These are phyloP conservation scores for Platynereis dumerilii DNA, from an alignment of 2,888 invertebrate species.

Conservation along the genomic window DNA sequence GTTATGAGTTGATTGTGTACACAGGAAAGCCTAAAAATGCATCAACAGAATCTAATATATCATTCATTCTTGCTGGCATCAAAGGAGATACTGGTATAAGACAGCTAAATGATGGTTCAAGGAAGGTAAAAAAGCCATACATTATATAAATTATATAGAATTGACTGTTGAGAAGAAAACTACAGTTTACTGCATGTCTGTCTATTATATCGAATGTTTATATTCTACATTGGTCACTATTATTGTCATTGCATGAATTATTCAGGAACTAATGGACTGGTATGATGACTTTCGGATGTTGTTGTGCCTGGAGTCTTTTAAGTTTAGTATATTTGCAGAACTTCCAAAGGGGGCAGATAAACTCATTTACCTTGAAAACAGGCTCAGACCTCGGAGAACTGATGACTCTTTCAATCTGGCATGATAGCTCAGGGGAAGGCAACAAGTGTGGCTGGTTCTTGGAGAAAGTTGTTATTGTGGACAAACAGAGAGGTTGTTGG, in stretches of 20 bases:
- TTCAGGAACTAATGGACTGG: no score
- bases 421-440: constrained; percentile 1
- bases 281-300: no score
- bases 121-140: background rate
- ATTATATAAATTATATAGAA: no score
- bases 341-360: constrained; percentile 1
- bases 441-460: background rate
- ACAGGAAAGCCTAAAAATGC: background rate
- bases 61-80: background rate
- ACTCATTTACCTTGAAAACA: background rate
- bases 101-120: background rate
- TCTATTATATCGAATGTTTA: no score
- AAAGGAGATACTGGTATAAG: background rate
- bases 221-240: no score
- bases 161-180: no score
- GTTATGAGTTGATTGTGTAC: background rate
- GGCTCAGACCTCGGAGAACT: background rate
- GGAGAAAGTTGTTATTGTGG: constrained; percentile 4
- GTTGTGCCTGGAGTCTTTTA: no score
- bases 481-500: background rate
- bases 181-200: no score
- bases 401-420: background rate
- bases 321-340: no score
- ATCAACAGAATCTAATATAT: background rate
- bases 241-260: no score